Conservation (phyloP, 2,113 vertebrate species). For the Butorides virescens region DNA sequence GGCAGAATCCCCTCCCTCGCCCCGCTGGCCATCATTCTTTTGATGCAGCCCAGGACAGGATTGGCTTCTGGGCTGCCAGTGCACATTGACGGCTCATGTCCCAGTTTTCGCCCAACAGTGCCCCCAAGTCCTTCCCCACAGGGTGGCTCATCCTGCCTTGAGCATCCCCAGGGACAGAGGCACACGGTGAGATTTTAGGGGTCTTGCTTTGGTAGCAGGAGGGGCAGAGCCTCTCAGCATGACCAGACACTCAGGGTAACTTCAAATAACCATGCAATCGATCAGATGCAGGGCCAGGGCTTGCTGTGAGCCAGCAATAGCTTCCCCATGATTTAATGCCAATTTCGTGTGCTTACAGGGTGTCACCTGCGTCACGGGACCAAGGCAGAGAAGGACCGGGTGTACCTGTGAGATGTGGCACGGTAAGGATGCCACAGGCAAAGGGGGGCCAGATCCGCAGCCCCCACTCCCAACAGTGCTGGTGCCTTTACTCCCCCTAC, state of each 20-base stretch:
- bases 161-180: neutral
- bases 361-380: accelerated
- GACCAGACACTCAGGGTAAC: neutral
- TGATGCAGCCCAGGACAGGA: neutral
- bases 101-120: neutral
- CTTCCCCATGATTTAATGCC: neutral
- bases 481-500: neutral
- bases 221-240: neutral
- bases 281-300: neutral
- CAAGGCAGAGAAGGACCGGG: neutral
- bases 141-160: neutral
- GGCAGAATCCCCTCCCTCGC: neutral
- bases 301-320: neutral
- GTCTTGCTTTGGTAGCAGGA: neutral
- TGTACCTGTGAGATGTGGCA: neutral
- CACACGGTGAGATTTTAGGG: accelerated
- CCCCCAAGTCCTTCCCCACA: neutral
- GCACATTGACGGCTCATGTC: too few species aligned
- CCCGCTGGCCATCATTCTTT: neutral
- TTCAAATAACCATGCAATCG: neutral
- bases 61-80: neutral
- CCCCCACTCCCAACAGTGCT: accelerated
- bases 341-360: neutral
- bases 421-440: neutral
- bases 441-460: neutral